phyloP scores from a whole-genome alignment of 2,888 invertebrate genomes.

The Ormyrus pomaceus region DNA sequence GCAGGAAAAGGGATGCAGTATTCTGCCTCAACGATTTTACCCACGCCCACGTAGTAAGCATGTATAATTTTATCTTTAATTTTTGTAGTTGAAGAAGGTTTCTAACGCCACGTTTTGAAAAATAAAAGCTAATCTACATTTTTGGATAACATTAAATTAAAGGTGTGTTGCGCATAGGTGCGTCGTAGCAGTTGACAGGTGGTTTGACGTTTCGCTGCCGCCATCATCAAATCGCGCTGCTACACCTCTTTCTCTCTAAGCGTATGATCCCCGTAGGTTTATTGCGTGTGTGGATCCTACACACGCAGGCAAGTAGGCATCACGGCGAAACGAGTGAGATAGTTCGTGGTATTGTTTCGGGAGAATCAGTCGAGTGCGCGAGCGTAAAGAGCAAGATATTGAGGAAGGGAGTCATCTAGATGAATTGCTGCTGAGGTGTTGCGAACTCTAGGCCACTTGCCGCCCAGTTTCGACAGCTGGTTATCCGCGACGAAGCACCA shows the following conservation, averaged over 20 bases:
- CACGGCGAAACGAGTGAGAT: not conserved
- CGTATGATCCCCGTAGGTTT: constrained; percentile 59
- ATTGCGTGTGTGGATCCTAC: constrained; percentile 58
- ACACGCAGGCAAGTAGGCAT: not conserved
- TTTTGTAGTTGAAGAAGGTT: no score
- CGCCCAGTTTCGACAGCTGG: constrained; percentile 20
- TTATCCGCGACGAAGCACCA: not conserved
- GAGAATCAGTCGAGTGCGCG: not conserved
- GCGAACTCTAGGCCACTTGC: not conserved
- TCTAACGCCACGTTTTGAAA: no score
- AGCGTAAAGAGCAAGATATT: not conserved
- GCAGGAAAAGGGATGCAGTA: not conserved
- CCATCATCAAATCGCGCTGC: constrained; percentile 54
- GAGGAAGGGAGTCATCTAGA: not conserved
- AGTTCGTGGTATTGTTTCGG: not conserved
- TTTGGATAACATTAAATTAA: not conserved
- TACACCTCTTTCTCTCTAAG: not conserved
- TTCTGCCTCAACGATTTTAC: no score
- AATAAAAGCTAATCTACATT: no score
- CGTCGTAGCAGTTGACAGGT: constrained; percentile 61
- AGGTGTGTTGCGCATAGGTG: not conserved
- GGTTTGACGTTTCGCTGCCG: constrained; percentile 65
- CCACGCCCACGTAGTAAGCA: no score
- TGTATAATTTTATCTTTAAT: no score
- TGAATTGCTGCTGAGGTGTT: constrained; percentile 8